Evolutionary conservation across 2,113 vertebrate species (phyloP).

Genomic region (Triplophysa dalaica): DNA sequence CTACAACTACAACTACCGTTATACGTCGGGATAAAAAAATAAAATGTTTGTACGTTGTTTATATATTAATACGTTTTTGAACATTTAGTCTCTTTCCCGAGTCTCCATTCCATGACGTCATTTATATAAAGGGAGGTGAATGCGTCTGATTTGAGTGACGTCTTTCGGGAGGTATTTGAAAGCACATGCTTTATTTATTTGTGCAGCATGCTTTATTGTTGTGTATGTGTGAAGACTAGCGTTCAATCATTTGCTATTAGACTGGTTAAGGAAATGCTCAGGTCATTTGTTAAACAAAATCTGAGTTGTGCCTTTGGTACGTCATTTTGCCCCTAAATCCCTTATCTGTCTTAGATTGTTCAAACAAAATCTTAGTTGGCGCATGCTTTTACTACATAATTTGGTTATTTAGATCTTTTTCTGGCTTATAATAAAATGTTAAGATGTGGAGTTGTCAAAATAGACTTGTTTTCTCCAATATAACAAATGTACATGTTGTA

Average conservation of each 20-base stretch:
- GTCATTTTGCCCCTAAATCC: neutral
- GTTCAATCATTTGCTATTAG: slow-evolving; percentile 25
- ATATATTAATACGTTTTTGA: neutral
- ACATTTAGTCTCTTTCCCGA: neutral
- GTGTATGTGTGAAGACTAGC: neutral
- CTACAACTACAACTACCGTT: neutral
- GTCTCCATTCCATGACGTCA: neutral
- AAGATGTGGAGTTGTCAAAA: neutral
- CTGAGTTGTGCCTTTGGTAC: neutral
- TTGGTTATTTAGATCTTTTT: neutral
- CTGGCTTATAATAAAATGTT: neutral
- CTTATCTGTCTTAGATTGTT: too few species aligned
- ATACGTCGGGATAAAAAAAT: neutral
- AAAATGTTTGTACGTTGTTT: neutral
- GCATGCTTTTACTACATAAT: neutral
- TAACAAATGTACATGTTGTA: too few species aligned
- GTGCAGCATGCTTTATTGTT: neutral
- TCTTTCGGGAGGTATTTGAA: neutral
- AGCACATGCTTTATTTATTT: neutral
- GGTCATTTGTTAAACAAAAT: slow-evolving; percentile 52
- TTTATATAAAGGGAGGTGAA: neutral
- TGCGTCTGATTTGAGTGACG: neutral
- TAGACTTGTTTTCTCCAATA: too few species aligned
- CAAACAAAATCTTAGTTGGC: neutral
- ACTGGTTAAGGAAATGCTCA: slow-evolving; percentile 14